Percentiles rank a stretch among this genome's conserved stretches.
Conservation (phyloP, 2,797 vertebrate species). For the Calcarius lapponicus region DNA sequence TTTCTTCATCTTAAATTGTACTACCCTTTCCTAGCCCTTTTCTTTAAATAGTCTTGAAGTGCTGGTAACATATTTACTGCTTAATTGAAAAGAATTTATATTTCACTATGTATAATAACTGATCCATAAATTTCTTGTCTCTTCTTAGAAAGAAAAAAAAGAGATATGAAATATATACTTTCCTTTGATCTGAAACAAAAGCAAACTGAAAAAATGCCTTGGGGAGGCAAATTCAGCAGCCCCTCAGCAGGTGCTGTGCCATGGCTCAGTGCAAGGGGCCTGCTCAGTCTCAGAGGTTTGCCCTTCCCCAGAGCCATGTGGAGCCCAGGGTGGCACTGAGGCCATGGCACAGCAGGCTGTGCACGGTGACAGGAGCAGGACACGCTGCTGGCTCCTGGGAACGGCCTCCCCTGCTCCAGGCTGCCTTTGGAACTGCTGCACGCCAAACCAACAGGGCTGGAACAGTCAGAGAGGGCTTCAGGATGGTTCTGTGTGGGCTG, state of each 20-base stretch:
- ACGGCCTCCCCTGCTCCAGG: background rate
- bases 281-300: background rate
- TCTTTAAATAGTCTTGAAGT: background rate
- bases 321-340: background rate
- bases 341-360: accelerated
- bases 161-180: background rate
- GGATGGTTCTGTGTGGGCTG: background rate
- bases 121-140: background rate
- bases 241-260: background rate
- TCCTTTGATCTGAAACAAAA: background rate
- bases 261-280: background rate
- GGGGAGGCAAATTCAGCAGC: background rate
- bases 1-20: background rate
- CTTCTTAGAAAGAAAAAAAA: background rate
- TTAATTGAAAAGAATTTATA: background rate
- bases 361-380: background rate
- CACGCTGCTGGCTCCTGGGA: background rate
- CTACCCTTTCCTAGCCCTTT: background rate
- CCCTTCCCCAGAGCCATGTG: background rate
- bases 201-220: background rate
- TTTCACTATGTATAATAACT: background rate
- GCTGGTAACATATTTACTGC: background rate
- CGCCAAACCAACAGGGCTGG: background rate
- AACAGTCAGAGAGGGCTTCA: background rate
- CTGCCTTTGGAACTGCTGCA: background rate